Percentiles rank a stretch among this genome's conserved stretches.
Conservation (phyloP, 2,113 vertebrate species). For the Aegithalos caudatus region DNA sequence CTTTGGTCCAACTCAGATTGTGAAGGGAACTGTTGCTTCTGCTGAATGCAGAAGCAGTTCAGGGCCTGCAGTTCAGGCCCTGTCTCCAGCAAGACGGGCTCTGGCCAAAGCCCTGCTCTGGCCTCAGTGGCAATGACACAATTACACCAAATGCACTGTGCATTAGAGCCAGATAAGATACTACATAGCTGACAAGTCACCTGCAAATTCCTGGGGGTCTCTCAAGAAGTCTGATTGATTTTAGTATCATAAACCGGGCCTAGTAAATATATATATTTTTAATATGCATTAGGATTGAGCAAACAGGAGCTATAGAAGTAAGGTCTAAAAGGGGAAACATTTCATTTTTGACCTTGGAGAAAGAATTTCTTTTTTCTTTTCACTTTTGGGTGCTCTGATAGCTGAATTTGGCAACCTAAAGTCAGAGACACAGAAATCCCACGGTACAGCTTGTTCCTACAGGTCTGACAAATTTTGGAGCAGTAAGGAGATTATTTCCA, state of each 20-base stretch:
- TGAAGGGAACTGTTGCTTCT: background rate
- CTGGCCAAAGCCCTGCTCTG: background rate
- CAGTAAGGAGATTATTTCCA: background rate
- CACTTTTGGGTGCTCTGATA: background rate
- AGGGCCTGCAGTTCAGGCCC: background rate
- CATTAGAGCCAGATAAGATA: background rate
- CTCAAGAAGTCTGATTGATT: background rate
- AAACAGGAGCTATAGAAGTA: background rate
- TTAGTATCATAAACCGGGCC: background rate
- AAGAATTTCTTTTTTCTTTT: background rate
- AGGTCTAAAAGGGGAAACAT: background rate
- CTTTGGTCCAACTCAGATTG: background rate
- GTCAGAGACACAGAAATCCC: background rate
- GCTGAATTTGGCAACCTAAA: background rate
- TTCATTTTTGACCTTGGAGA: background rate
- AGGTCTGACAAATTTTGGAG: background rate
- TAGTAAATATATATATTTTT: background rate
- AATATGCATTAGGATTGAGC: background rate
- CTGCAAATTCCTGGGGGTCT: background rate
- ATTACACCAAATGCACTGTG: background rate
- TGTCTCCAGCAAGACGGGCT: background rate
- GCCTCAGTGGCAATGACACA: background rate
- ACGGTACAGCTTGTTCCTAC: background rate
- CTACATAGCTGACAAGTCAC: background rate
- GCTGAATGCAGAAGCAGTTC: background rate